These are phyloP conservation scores for Oligia fasciuncula DNA, from an alignment of 2,888 invertebrate genomes.

Conservation along the genomic window DNA sequence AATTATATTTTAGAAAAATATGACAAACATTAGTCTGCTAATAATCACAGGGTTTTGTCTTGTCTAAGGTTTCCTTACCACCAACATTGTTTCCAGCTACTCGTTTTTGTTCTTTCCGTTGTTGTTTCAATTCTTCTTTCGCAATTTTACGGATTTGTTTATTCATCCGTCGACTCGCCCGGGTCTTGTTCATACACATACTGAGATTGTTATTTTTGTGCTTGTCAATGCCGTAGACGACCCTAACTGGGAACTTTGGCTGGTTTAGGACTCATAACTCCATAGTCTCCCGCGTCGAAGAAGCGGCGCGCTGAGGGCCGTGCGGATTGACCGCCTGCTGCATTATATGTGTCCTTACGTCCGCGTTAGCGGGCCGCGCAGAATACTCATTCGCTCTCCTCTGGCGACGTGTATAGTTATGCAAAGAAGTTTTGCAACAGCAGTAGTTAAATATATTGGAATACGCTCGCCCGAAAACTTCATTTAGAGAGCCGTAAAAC, in stretches of 20 bases:
- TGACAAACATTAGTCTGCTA: neutral
- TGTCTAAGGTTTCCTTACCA: neutral
- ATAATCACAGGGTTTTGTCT: neutral
- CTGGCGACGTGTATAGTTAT: constrained; percentile 78
- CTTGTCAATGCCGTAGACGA: constrained; percentile 7
- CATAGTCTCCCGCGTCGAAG: constrained; percentile 67
- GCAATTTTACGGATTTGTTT: neutral
- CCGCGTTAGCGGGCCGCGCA: constrained; percentile 77
- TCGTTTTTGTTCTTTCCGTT: no score
- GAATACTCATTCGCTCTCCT: constrained; percentile 78
- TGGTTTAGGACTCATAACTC: constrained; percentile 62
- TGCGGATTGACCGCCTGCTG: constrained; percentile 66
- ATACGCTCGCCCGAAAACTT: constrained; percentile 93
- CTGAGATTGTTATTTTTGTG: neutral
- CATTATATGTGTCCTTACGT: constrained; percentile 94
- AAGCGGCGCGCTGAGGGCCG: constrained; percentile 85
- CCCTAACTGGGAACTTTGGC: no score
- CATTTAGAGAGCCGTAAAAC: constrained; percentile 91
- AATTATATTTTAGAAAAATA: neutral
- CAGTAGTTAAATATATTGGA: constrained; percentile 94
- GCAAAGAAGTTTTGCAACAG: constrained; percentile 92
- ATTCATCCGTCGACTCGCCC: neutral
- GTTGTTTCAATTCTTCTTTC: neutral
- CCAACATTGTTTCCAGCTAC: neutral
- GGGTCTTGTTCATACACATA: neutral